Evolutionary conservation across 1,140 invertebrate genomes (phyloP).

Genomic region (Arion vulgaris): DNA sequence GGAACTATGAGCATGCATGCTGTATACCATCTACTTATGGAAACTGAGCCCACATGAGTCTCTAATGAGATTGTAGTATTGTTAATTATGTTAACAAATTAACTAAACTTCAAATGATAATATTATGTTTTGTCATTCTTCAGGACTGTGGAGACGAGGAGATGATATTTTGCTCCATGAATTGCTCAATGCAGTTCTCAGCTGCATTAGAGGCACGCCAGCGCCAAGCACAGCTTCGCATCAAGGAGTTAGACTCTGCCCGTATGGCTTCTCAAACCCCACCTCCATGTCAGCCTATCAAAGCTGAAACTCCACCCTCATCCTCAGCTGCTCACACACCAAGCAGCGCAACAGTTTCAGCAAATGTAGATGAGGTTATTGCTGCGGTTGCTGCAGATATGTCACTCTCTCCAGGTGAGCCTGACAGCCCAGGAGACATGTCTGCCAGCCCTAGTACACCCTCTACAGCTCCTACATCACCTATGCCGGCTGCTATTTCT

Average conservation of each 20-base stretch:
- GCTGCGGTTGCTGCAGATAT: conserved; percentile 36
- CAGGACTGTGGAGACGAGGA: conserved; percentile 71
- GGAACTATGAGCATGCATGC: no score
- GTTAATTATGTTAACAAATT: no score
- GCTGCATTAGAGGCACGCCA: conserved; percentile 77
- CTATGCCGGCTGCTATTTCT: neutral
- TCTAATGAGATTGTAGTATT: no score
- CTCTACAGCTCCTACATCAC: conserved; percentile 42
- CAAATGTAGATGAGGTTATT: conserved; percentile 37
- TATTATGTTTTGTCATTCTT: conserved; percentile 26
- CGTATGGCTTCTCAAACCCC: conserved; percentile 26
- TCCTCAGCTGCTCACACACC: conserved; percentile 40
- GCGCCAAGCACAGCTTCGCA: conserved; percentile 53
- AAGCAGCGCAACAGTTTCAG: conserved; percentile 23
- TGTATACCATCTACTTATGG: no score
- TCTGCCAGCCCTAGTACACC: conserved; percentile 49
- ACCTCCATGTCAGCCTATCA: conserved; percentile 33
- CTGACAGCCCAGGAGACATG: conserved; percentile 37
- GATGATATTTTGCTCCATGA: conserved; percentile 83
- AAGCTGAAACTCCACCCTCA: conserved; percentile 46
- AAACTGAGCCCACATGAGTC: no score
- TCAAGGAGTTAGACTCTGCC: conserved; percentile 77
- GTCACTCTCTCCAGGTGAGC: conserved; percentile 16
- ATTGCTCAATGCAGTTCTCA: conserved; percentile 88
- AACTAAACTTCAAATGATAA: no score